These are phyloP conservation scores for Terrapene triunguis DNA, from an alignment of 2,113 vertebrate genomes.

Conservation along the genomic window DNA sequence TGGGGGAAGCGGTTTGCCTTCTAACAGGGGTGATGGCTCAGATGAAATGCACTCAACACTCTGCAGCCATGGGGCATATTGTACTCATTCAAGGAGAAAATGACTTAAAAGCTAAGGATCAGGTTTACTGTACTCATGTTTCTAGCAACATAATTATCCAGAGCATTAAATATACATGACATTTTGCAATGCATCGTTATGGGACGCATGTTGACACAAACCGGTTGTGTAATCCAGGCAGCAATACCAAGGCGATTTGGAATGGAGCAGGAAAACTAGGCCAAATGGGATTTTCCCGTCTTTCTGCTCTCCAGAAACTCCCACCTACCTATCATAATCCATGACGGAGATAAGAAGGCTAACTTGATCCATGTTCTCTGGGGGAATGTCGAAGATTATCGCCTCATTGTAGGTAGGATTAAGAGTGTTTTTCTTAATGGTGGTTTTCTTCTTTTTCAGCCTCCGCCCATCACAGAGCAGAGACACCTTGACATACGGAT, in stretches of 20 bases:
- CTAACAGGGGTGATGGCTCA: neutral
- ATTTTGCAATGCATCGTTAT: neutral
- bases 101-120: neutral
- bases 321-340: conserved; percentile 95
- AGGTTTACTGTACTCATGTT: neutral
- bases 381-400: conserved; percentile 99
- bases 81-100: neutral
- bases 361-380: conserved; percentile 99
- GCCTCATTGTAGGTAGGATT: conserved; percentile 99
- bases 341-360: conserved; percentile 97
- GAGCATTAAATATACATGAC: neutral
- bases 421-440: conserved; percentile 98
- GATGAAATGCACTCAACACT: neutral
- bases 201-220: neutral
- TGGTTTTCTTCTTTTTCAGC: conserved; percentile 99
- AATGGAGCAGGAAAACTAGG: neutral
- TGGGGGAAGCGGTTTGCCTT: neutral
- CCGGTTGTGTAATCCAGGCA: neutral
- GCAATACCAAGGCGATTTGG: rapidly evolving
- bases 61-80: neutral
- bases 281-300: neutral
- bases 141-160: neutral
- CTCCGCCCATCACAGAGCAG: conserved; percentile 95
- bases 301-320: neutral
- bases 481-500: conserved; percentile 98